Evolutionary conservation across 2,888 invertebrate species (phyloP).

Genomic region (Lomographa bimaculata): DNA sequence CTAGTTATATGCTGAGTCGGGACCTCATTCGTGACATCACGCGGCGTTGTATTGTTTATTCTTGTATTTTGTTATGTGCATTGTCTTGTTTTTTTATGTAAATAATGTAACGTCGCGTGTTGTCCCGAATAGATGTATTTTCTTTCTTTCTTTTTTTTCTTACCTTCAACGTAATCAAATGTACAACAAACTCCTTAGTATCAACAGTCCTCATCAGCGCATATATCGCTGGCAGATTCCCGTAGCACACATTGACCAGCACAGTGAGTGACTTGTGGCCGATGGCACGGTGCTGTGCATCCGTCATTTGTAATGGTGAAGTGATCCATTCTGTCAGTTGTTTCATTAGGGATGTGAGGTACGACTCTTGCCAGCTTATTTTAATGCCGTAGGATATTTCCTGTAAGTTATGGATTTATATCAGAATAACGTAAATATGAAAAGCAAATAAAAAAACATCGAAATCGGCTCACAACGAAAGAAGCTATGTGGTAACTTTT

Average conservation of each 20-base stretch:
- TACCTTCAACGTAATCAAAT: slow-evolving; percentile 85
- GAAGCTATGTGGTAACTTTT: too few relatives aligned
- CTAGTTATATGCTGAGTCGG: too few relatives aligned
- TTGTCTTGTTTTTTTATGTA: too few relatives aligned
- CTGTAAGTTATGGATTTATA: slow-evolving; percentile 58
- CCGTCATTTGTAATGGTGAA: slow-evolving; percentile 61
- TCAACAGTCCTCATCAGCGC: slow-evolving; percentile 88
- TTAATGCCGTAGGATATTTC: slow-evolving; percentile 91
- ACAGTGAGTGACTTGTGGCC: slow-evolving; percentile 85
- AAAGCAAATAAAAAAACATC: slow-evolving; percentile 2
- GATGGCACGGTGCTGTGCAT: slow-evolving; percentile 65
- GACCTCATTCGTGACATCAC: too few relatives aligned
- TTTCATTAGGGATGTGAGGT: slow-evolving; percentile 86
- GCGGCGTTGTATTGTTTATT: too few relatives aligned
- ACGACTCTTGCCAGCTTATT: slow-evolving; percentile 92
- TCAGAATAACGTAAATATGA: slow-evolving; percentile 2
- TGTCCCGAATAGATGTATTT: too few relatives aligned
- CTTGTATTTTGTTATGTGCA: too few relatives aligned
- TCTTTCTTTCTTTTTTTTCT: too few relatives aligned
- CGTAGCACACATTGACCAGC: slow-evolving; percentile 90
- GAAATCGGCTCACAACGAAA: too few relatives aligned
- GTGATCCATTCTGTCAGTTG: slow-evolving; percentile 86
- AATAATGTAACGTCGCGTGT: too few relatives aligned
- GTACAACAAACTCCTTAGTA: slow-evolving; percentile 86
- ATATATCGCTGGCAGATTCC: slow-evolving; percentile 89